These are phyloP conservation scores for Octopus sinensis DNA, from an alignment of 1,140 invertebrate genomes.

Conservation along the genomic window DNA sequence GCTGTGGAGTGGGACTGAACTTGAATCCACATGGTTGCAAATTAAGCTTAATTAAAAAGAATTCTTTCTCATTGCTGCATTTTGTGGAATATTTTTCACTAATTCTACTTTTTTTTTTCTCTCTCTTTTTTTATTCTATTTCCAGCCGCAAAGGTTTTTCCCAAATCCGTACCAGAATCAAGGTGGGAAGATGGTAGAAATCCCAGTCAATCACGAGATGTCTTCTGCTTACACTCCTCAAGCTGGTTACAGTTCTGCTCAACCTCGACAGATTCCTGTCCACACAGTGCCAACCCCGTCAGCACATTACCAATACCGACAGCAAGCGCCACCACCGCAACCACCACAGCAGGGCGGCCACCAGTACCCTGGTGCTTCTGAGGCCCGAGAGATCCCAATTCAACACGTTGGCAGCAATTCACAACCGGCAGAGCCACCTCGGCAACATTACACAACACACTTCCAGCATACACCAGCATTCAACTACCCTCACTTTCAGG, in stretches of 20 bases:
- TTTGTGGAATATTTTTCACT: not conserved
- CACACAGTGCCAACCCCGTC: not conserved
- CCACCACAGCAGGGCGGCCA: constrained; percentile 21
- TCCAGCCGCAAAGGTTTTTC: not conserved
- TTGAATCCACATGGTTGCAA: too few species aligned
- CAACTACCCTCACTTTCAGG: constrained; percentile 36
- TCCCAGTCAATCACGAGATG: constrained; percentile 31
- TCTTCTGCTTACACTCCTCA: constrained; percentile 12
- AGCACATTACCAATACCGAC: not conserved
- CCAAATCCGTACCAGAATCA: not conserved
- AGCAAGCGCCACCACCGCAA: constrained; percentile 3
- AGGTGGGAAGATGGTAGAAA: constrained; percentile 16
- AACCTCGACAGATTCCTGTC: not conserved
- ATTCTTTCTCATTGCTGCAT: too few species aligned
- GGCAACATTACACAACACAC: constrained; percentile 9
- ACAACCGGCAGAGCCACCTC: constrained; percentile 18
- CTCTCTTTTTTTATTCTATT: not conserved
- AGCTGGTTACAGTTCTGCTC: not conserved
- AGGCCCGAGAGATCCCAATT: constrained; percentile 34
- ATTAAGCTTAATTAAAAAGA: too few species aligned
- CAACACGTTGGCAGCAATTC: constrained; percentile 25
- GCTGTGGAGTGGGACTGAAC: too few species aligned
- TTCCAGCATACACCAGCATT: constrained; percentile 18
- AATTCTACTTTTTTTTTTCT: not conserved
- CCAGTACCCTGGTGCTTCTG: constrained; percentile 35